phyloP scores from a whole-genome alignment of 2,113 vertebrate genomes.

The Lasiurus borealis region DNA sequence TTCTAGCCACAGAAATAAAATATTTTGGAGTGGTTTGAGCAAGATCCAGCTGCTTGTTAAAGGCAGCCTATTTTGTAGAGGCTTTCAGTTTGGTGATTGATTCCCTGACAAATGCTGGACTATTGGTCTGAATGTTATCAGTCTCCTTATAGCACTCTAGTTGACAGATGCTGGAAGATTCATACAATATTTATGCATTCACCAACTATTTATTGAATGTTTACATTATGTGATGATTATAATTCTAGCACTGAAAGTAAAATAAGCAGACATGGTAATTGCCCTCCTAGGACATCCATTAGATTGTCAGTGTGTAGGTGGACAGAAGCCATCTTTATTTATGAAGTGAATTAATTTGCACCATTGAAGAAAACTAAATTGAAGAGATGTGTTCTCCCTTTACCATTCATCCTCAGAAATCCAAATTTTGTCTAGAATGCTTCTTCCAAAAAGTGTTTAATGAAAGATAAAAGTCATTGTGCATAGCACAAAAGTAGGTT shows the following conservation, averaged over 20 bases:
- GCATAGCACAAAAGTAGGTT: background rate
- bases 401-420: background rate
- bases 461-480: background rate
- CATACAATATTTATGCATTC: background rate
- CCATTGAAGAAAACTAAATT: background rate
- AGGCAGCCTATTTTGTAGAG: background rate
- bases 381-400: background rate
- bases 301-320: background rate
- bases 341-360: background rate
- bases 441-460: background rate
- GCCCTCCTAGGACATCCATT: background rate
- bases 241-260: background rate
- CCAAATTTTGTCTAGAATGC: background rate
- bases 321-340: background rate
- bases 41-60: background rate
- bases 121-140: background rate
- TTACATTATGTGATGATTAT: background rate
- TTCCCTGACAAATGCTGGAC: background rate
- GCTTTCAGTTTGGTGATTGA: background rate
- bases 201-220: background rate
- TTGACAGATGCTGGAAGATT: background rate
- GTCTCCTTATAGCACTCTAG: background rate
- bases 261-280: background rate
- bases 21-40: background rate
- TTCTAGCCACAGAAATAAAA: background rate